A percentile compares a stretch with the other conserved stretches of the same genome.
Conservation (phyloP, 1,140 invertebrate genomes). For the Dicyema japonicum region DNA sequence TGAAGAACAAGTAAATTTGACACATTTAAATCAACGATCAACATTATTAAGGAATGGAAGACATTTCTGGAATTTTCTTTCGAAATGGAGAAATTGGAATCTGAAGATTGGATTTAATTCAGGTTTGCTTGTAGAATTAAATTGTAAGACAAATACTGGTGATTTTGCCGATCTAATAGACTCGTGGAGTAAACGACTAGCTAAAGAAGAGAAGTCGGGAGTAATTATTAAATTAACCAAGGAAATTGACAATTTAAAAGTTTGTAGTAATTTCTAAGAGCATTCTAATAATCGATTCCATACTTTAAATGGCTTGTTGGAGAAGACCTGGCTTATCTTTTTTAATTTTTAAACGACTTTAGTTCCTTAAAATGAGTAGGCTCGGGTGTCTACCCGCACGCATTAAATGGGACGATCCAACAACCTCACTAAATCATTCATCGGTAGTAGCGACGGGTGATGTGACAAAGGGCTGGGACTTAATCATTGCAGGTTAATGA, state of each 20-base stretch:
- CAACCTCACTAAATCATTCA: too few relatives aligned
- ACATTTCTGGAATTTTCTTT: constrained; percentile 34
- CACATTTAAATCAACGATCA: not conserved
- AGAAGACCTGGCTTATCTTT: constrained; percentile 54
- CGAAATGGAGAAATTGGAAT: constrained; percentile 30
- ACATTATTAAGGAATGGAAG: constrained; percentile 22
- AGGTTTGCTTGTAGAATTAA: constrained; percentile 9
- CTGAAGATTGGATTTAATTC: constrained; percentile 50
- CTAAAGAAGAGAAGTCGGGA: too few relatives aligned
- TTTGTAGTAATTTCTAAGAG: constrained; percentile 6
- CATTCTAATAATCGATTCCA: constrained; percentile 24
- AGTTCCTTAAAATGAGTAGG: too few relatives aligned
- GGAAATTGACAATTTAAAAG: constrained; percentile 33
- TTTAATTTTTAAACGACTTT: too few relatives aligned
- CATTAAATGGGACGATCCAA: too few relatives aligned
- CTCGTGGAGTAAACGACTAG: too few relatives aligned
- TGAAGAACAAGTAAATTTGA: constrained; percentile 16
- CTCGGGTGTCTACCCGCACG: too few relatives aligned
- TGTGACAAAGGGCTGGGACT: too few relatives aligned
- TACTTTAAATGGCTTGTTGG: constrained; percentile 34
- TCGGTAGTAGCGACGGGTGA: too few relatives aligned
- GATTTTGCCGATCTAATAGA: not conserved
- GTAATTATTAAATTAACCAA: constrained; percentile 35
- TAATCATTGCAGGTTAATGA: too few relatives aligned
- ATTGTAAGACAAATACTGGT: not conserved